Percentiles rank a stretch among this genome's conserved stretches.
Conservation (phyloP, 2,888 invertebrate genomes). For the Adelognathus sp. region DNA sequence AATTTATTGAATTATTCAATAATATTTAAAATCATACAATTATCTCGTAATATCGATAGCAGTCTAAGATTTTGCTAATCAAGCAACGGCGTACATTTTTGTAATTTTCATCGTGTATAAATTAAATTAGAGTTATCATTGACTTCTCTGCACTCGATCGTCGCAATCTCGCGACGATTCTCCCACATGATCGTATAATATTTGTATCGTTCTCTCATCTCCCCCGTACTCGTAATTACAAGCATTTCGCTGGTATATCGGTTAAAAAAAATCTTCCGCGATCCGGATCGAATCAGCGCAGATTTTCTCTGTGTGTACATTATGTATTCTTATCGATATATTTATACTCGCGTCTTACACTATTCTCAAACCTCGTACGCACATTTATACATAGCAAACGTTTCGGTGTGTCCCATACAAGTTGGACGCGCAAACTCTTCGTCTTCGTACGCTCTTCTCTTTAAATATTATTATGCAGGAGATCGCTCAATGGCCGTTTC, state of each 20-base stretch:
- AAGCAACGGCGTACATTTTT: slow-evolving; percentile 68
- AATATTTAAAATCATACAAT: slow-evolving; percentile 70
- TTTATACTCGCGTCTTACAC: slow-evolving; percentile 13
- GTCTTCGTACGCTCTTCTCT: slow-evolving; percentile 10
- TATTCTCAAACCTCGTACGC: slow-evolving; percentile 9
- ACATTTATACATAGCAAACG: slow-evolving; percentile 3
- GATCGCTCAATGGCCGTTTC: slow-evolving; percentile 75
- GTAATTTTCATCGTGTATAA: slow-evolving; percentile 59
- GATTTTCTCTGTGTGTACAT: neutral
- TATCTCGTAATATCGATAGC: slow-evolving; percentile 67
- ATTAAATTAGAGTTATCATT: slow-evolving; percentile 67
- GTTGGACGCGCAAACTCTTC: slow-evolving; percentile 11
- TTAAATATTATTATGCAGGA: slow-evolving; percentile 74
- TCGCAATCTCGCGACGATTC: slow-evolving; percentile 20
- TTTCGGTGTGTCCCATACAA: slow-evolving; percentile 14
- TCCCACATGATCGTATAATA: slow-evolving; percentile 56
- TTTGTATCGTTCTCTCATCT: slow-evolving; percentile 3
- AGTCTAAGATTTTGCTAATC: slow-evolving; percentile 71
- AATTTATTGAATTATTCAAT: slow-evolving; percentile 72
- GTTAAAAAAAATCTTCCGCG: neutral
- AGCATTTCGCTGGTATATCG: slow-evolving; percentile 1
- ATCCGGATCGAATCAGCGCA: slow-evolving; percentile 16
- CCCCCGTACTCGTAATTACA: slow-evolving; percentile 34
- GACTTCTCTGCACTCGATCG: slow-evolving; percentile 59
- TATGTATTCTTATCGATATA: neutral